These are phyloP conservation scores for Laticauda laticaudata DNA, from an alignment of 2,113 vertebrate genomes.

Conservation along the genomic window DNA sequence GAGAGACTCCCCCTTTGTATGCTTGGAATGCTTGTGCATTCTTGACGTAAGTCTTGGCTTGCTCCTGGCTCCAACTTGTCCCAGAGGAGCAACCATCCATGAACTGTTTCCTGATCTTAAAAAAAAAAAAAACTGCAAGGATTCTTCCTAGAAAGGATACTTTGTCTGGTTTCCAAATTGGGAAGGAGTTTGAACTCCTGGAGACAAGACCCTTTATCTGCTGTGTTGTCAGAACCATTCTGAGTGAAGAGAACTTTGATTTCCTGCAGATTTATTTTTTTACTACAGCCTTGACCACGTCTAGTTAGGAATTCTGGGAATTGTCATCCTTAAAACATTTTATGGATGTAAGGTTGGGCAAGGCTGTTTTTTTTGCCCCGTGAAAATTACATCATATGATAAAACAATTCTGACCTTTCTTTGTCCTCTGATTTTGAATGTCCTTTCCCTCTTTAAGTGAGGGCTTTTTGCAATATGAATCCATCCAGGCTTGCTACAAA, in stretches of 20 bases:
- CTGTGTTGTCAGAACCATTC: not conserved
- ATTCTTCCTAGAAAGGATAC: not conserved
- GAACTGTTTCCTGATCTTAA: not conserved
- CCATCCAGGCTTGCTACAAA: not conserved
- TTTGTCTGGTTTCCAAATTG: not conserved
- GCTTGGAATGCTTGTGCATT: conserved; percentile 28
- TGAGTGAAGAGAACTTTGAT: not conserved
- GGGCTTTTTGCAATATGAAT: not conserved
- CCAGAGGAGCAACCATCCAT: not conserved
- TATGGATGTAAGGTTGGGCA: not conserved
- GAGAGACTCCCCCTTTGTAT: conserved; percentile 21
- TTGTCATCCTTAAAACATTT: not conserved
- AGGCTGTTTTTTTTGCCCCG: not conserved
- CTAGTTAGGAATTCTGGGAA: not conserved
- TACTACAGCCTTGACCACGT: not conserved
- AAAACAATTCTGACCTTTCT: not conserved
- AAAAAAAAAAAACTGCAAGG: not conserved
- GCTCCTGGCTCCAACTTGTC: conserved; percentile 19
- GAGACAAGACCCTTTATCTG: not conserved
- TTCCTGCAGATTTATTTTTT: not conserved
- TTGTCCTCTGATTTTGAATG: not conserved
- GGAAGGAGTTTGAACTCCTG: not conserved
- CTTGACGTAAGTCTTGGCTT: not conserved
- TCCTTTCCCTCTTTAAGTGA: conserved; percentile 1
- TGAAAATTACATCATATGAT: not conserved